Base-by-base conservation (phyloP, 2,797 vertebrate species). In the Gambelia wislizenii region DNA sequence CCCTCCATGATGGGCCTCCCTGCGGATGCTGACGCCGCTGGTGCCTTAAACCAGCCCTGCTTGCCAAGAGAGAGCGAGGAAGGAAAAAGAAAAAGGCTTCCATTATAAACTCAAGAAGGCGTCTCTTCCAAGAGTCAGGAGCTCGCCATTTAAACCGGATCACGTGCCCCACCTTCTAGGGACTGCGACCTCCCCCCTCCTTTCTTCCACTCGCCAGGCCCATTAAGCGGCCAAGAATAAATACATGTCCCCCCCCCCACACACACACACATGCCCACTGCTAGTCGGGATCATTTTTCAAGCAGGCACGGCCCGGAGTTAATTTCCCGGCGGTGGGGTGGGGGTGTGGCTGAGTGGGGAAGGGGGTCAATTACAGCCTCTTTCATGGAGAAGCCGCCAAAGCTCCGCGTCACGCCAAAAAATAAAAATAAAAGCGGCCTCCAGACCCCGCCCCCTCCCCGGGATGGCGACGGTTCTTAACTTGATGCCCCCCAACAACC, bases 81-180 rank as follows among this genome's bases (percentile, higher is more conserved):
- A 22, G 59, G 20, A 59, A 16, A 6, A 6, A 20, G 6, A 6
- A 6, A 20, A 52, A 42, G 20, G 3, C 54, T 52, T 54, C 54
- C 47, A 64, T 67, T 20, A 6, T 42, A 67, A 79, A 67, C 59
- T 54, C 44, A 33, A 12, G 30, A 52, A 72, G 8, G 22, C 22
- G 44, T 67, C n/a, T 64, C n/a, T n/a, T n/a, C n/a, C n/a, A n/a
- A n/a, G n/a, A n/a, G n/a, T n/a, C n/a, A n/a, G 69, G 30, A 47
- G 69, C 7, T 49, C 83, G 76, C 49, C 75, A 85, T 75, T 81
- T 64, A 47, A 61, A 39, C 8, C 6, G 3, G 18, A 75, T 52
- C 88, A 89, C 77, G 78, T 89, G 84, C 67, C 27, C 42, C n/a
- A 42, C 30, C 78, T 81, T 39, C 27, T 36, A 49, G 72, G 54